Percentiles rank a stretch among this genome's conserved stretches.
Evolutionary conservation across 2,888 invertebrate species (phyloP).

Genomic region (Caenorhabditis plicata): DNA sequence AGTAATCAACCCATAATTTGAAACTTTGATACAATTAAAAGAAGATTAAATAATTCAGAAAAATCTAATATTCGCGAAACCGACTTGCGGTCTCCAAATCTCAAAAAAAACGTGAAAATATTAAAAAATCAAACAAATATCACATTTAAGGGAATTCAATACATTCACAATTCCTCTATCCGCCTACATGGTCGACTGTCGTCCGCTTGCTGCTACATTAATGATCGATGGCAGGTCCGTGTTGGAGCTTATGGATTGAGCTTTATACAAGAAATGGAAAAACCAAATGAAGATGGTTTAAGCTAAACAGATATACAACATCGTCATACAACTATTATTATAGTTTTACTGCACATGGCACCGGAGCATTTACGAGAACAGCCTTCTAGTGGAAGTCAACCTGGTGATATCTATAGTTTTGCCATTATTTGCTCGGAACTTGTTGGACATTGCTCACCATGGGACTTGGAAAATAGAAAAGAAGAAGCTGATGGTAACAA

Average conservation of each 20-base stretch:
- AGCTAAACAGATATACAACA: too few relatives aligned
- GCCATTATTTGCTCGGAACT: conserved; percentile 48
- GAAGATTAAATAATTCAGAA: too few relatives aligned
- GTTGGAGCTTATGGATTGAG: conserved; percentile 43
- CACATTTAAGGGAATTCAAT: conserved; percentile 41
- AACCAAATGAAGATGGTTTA: conserved; percentile 30
- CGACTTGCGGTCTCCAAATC: neutral
- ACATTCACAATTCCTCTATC: conserved; percentile 37
- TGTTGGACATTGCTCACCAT: conserved; percentile 35
- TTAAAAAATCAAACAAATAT: conserved; percentile 1
- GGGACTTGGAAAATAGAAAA: conserved; percentile 51
- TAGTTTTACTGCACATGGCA: conserved; percentile 54
- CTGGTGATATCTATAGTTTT: conserved; percentile 36
- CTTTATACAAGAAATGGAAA: conserved; percentile 36
- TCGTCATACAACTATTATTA: neutral
- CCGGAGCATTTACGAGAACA: conserved; percentile 50
- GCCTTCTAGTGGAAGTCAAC: conserved; percentile 30
- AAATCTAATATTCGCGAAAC: too few relatives aligned
- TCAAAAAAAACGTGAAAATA: neutral
- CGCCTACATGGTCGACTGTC: conserved; percentile 37
- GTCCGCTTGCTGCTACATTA: conserved; percentile 42
- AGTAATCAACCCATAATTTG: too few relatives aligned
- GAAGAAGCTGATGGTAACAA: conserved; percentile 42
- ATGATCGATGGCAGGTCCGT: conserved; percentile 59
- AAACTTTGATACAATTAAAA: too few relatives aligned